Percentiles rank a stretch among this genome's conserved stretches.
These are phyloP conservation scores for Intellagama lesueurii DNA, from an alignment of 2,797 vertebrate species.

Conservation along the genomic window DNA sequence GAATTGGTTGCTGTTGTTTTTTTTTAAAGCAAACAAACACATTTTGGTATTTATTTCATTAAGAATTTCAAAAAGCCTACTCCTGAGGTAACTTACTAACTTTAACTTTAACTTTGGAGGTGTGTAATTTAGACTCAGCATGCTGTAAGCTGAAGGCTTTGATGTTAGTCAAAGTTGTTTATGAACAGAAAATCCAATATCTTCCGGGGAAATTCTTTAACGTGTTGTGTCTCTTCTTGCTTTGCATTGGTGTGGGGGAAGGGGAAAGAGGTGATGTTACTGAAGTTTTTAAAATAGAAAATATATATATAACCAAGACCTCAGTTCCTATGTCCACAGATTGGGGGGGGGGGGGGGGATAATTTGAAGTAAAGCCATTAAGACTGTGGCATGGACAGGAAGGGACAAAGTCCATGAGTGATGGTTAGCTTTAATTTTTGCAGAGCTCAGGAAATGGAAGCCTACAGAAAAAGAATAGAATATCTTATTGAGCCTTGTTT, in stretches of 20 bases:
- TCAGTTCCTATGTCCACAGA: conserved; percentile 58
- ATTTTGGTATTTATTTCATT: conserved; percentile 64
- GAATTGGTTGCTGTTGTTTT: conserved; percentile 52
- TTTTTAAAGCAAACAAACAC: background rate
- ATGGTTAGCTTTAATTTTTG: background rate
- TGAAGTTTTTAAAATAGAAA: conserved; percentile 46
- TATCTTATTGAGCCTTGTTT: background rate
- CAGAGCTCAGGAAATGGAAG: background rate
- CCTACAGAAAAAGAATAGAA: conserved; percentile 47
- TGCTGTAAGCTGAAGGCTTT: conserved; percentile 65
- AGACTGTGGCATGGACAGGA: conserved; percentile 18
- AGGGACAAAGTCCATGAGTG: conserved; percentile 18
- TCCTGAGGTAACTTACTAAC: conserved; percentile 58
- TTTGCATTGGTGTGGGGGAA: conserved; percentile 30
- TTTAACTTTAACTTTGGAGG: conserved; percentile 74
- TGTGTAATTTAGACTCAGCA: conserved; percentile 74
- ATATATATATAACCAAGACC: conserved; percentile 50
- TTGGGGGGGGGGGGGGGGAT: background rate
- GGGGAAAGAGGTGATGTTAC: conserved; percentile 30
- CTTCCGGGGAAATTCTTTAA: conserved; percentile 69
- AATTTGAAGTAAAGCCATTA: conserved; percentile 42
- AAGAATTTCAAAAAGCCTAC: conserved; percentile 71
- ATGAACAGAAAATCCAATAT: conserved; percentile 69
- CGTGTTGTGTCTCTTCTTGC: conserved; percentile 38
- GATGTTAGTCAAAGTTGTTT: conserved; percentile 73